Percentiles rank a stretch among this genome's conserved stretches.
Evolutionary conservation across 2,888 invertebrate genomes (phyloP).

Genomic region (Catocala fraxini): DNA sequence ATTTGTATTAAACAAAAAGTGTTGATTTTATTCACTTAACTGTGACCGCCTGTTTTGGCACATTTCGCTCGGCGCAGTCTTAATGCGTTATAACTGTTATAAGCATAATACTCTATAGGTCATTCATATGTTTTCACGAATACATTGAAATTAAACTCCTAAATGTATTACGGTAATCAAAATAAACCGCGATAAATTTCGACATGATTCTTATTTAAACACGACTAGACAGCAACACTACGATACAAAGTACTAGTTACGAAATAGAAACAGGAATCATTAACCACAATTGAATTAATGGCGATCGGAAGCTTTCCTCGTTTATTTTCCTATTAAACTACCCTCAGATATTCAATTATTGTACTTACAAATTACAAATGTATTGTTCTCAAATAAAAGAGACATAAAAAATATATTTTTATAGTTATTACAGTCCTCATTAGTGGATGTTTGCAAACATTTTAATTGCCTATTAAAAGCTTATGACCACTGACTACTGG

Average conservation of each 20-base stretch:
- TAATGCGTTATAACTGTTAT: too few species aligned
- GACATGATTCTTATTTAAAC: too few species aligned
- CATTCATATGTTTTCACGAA: too few species aligned
- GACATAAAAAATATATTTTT: constrained; percentile 23
- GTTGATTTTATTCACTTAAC: too few species aligned
- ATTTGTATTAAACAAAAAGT: too few species aligned
- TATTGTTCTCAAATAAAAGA: constrained; percentile 43
- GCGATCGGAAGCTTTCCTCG: background rate
- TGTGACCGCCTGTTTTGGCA: too few species aligned
- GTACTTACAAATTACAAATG: constrained; percentile 30
- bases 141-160: too few species aligned
- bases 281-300: background rate
- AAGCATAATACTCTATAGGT: too few species aligned
- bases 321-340: constrained; percentile 6
- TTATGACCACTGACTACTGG: constrained; percentile 39
- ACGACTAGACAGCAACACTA: background rate
- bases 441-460: constrained; percentile 45
- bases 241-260: too few species aligned
- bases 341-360: constrained; percentile 20
- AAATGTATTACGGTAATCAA: too few species aligned
- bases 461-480: constrained; percentile 47
- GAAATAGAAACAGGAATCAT: constrained; percentile 20
- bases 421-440: constrained; percentile 43
- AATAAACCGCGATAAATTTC: too few species aligned
- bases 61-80: too few species aligned